A percentile compares a stretch with the other conserved stretches of the same genome.
These are phyloP conservation scores for Gouania willdenowi DNA, from an alignment of 2,797 vertebrate species.

Conservation along the genomic window DNA sequence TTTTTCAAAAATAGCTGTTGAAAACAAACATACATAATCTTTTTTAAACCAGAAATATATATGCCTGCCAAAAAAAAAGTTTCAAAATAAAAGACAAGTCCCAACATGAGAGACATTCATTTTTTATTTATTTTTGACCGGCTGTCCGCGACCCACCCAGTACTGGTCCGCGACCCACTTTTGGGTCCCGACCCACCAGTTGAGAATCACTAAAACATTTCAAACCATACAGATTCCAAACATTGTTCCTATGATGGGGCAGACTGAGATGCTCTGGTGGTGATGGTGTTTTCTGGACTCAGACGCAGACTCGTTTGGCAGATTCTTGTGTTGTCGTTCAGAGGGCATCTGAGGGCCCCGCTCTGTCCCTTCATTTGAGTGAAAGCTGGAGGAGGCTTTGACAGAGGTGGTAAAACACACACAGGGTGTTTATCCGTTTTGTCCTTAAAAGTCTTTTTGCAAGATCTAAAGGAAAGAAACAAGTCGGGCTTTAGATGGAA, in stretches of 20 bases:
- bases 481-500: background rate
- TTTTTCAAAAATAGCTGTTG: too few species aligned
- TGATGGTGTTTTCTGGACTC: background rate
- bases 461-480: slow-evolving; percentile 27
- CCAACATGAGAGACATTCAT: too few species aligned
- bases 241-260: background rate
- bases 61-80: too few species aligned
- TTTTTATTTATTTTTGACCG: too few species aligned
- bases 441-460: slow-evolving; percentile 7
- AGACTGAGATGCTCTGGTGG: slow-evolving; percentile 19
- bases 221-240: background rate
- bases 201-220: background rate
- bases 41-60: too few species aligned
- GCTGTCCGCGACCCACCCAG: too few species aligned
- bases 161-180: too few species aligned
- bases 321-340: background rate
- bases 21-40: too few species aligned
- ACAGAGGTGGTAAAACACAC: slow-evolving; percentile 4
- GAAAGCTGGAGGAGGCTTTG: slow-evolving; percentile 1
- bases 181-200: background rate
- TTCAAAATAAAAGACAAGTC: too few species aligned
- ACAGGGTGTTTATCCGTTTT: slow-evolving; percentile 7
- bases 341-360: background rate
- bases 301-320: background rate
- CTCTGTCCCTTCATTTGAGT: slow-evolving; percentile 4